phyloP scores from a whole-genome alignment of 2,888 invertebrate genomes.

The Thalpophila matura region DNA sequence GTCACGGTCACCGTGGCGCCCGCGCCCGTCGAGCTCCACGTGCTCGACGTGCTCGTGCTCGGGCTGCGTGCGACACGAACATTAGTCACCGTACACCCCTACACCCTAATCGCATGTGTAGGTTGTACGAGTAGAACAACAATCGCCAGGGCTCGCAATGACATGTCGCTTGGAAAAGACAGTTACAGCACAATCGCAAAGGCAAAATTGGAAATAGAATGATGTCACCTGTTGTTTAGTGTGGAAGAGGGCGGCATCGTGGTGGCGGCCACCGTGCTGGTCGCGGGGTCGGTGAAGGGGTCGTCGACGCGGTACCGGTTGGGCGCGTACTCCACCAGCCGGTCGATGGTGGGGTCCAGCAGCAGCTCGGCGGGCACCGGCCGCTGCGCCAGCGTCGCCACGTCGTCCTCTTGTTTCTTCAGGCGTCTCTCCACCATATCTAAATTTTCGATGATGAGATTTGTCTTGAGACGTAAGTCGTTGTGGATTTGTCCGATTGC shows the following conservation, averaged over 20 bases:
- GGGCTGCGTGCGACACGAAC: constrained; percentile 86
- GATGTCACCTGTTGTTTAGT: constrained; percentile 85
- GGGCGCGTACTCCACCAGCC: constrained; percentile 94
- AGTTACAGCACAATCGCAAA: constrained; percentile 64
- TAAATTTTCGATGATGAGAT: constrained; percentile 96
- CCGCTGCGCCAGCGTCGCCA: constrained; percentile 94
- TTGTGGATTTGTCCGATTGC: constrained; percentile 96
- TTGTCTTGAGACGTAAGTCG: constrained; percentile 95
- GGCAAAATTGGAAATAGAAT: constrained; percentile 69
- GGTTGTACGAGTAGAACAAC: constrained; percentile 32
- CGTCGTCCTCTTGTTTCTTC: constrained; percentile 96
- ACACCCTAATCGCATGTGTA: constrained; percentile 55
- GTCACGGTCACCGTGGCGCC: constrained; percentile 81
- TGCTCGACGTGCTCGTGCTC: constrained; percentile 77
- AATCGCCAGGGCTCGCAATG: constrained; percentile 60
- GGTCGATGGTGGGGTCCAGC: constrained; percentile 94
- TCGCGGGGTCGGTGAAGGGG: constrained; percentile 79
- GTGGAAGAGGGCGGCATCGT: constrained; percentile 75
- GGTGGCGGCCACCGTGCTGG: constrained; percentile 80
- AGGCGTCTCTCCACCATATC: constrained; percentile 96
- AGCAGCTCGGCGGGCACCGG: constrained; percentile 94
- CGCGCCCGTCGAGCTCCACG: constrained; percentile 67
- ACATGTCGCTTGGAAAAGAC: constrained; percentile 38
- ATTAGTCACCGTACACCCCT: constrained; percentile 79
- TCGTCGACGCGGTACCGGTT: constrained; percentile 91